Percentiles rank a stretch among this genome's conserved stretches.
phyloP scores from a whole-genome alignment of 2,888 invertebrate genomes.

The Gastrophysa polygoni region DNA sequence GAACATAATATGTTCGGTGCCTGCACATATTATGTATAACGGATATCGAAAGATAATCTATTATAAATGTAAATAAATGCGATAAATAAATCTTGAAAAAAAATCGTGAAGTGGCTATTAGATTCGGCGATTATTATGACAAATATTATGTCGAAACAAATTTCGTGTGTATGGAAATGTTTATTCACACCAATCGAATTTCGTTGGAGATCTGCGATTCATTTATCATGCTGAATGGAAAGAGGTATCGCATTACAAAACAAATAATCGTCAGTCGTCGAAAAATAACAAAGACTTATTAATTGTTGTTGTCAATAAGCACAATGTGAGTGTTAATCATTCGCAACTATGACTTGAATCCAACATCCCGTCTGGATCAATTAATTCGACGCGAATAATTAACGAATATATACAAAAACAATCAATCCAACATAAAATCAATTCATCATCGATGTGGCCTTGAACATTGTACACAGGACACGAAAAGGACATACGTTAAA shows the following conservation, averaged over 20 bases:
- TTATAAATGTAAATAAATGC: conserved; percentile 1
- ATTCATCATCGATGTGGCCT: too few species aligned
- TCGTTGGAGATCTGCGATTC: not conserved
- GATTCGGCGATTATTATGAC: not conserved
- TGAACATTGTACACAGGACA: too few species aligned
- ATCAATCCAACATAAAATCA: too few species aligned
- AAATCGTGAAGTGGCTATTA: conserved; percentile 2
- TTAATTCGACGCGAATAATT: too few species aligned
- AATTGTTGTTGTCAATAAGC: not conserved
- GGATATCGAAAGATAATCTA: too few species aligned
- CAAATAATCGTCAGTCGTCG: not conserved
- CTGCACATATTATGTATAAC: too few species aligned
- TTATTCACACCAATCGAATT: conserved; percentile 9
- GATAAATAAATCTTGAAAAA: not conserved
- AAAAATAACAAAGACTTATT: not conserved
- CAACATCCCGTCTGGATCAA: too few species aligned
- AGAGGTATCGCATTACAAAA: not conserved
- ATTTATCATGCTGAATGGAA: not conserved
- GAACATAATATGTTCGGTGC: too few species aligned
- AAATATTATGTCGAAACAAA: not conserved
- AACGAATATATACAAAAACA: too few species aligned
- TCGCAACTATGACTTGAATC: not conserved
- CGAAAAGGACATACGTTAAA: too few species aligned
- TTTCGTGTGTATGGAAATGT: not conserved
- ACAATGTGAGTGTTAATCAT: not conserved